Conservation (phyloP, 1,140 invertebrate species). For the Drosophila tani region DNA sequence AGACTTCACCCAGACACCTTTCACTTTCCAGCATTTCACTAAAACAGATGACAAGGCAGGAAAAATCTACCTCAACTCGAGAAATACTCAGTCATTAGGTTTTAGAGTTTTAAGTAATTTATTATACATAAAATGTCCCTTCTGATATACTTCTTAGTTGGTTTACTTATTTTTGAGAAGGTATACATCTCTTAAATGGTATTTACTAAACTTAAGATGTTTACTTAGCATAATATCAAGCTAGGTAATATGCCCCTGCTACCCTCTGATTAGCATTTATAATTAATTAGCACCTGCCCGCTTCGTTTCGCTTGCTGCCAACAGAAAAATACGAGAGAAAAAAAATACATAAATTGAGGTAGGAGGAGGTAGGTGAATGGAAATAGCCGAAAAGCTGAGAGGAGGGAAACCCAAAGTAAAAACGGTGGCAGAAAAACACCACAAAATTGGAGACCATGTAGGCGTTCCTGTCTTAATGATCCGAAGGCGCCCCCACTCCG, state of each 20-base stretch:
- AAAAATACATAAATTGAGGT: background rate
- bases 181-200: too few species aligned
- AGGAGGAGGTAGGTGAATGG: constrained; percentile 20
- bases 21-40: constrained; percentile 45
- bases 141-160: too few species aligned
- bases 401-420: constrained; percentile 12
- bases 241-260: constrained; percentile 9
- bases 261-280: constrained; percentile 43
- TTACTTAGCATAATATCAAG: background rate
- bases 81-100: background rate
- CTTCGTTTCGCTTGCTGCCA: constrained; percentile 54
- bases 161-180: too few species aligned
- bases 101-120: too few species aligned
- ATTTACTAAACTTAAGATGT: background rate
- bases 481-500: background rate
- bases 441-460: constrained; percentile 27
- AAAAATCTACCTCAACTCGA: background rate
- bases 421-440: constrained; percentile 31
- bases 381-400: constrained; percentile 7
- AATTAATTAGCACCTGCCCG: constrained; percentile 77
- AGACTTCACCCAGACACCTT: constrained; percentile 55
- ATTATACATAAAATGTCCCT: too few species aligned
- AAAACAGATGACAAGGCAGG: background rate
- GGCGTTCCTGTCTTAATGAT: constrained; percentile 41
- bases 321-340: constrained; percentile 17